Conservation (phyloP, 2,113 vertebrate species). For the Crotophaga sulcirostris region DNA sequence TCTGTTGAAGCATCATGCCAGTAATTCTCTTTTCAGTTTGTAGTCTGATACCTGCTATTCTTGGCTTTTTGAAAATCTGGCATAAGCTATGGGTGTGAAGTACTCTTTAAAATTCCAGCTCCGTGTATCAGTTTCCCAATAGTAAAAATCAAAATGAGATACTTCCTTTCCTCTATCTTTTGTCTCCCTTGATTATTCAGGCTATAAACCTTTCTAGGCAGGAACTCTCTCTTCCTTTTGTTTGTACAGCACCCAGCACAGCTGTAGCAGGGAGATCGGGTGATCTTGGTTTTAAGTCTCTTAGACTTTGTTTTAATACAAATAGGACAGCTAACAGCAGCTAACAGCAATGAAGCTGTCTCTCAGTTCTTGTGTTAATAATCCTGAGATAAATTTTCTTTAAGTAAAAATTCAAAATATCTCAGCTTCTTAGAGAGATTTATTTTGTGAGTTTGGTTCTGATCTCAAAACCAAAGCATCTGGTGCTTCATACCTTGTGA, state of each 20-base stretch:
- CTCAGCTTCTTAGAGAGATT: neutral
- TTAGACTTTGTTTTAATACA: neutral
- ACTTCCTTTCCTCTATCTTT: conserved; percentile 36
- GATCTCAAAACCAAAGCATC: neutral
- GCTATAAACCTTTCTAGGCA: conserved; percentile 20
- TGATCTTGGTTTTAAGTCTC: conserved; percentile 6
- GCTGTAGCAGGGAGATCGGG: neutral
- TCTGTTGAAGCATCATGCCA: neutral
- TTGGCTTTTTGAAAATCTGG: conserved; percentile 27
- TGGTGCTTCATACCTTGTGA: neutral
- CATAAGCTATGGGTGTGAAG: neutral
- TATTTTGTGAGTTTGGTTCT: neutral
- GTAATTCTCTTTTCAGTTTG: neutral
- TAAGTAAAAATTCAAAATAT: neutral
- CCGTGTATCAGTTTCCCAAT: conserved; percentile 10
- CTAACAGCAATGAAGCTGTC: neutral
- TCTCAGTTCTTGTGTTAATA: conserved; percentile 19
- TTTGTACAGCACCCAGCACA: conserved; percentile 16
- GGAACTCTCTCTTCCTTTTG: conserved; percentile 18
- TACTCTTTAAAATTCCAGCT: conserved; percentile 27
- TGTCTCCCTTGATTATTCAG: conserved; percentile 44
- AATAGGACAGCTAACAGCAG: neutral
- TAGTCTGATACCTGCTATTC: conserved; percentile 13
- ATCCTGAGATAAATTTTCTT: neutral
- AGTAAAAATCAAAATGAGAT: conserved; percentile 40